Base-by-base conservation (phyloP, 2,113 vertebrate genomes). In the Chionodraco myersi region DNA sequence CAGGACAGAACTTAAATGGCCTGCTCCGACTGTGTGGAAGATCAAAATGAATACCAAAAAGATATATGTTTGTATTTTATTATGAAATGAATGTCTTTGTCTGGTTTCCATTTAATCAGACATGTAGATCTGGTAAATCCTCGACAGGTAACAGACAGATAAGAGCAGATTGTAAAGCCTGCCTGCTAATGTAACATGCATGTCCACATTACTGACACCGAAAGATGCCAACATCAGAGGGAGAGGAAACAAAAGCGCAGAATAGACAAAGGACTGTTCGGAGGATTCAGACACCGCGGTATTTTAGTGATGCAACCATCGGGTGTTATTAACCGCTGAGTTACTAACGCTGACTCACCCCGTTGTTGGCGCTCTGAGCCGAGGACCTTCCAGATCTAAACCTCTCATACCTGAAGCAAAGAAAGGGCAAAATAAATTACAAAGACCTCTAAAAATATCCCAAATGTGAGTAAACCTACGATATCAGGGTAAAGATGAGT, bases 301-400 rank as follows among this genome's bases (percentile, higher is more conserved):
- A 4, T 23, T 23, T 63, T 45, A 7, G 13, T 44, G 53, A 63
- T 45, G 26, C 9, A 34, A 81, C 73, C 21, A 59, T 10, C 36
- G 18, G 54, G 9, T 6, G 26, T 74, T 75, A 30, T 30, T 78
- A 23, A 79, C 26, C 63, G 62, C 41, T 41, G 36, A 64, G 7
- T 47, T 16, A 52, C 16, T 15, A n/a, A 64, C 54, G 67, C 34
- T 21, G 76, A 94, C 98, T 97, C 94, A 99, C 98, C 88, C 98
- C 97, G 18, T 99, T 99, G 91, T 96, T 97, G 92, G 96, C 84
- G 4, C 92, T 96, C 86, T 97, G 98, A 77, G 94, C 94, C 0
- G 94, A 92, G 0, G 95, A 93, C 78, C 97, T 96, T 75, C 97
- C 96, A 0, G 96, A 96, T 62, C 97, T 92, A 85, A 97, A 99